Percentiles rank a stretch among this genome's conserved stretches.
Conservation (phyloP, 2,113 vertebrate species). For the Tachysurus fulvidraco region DNA sequence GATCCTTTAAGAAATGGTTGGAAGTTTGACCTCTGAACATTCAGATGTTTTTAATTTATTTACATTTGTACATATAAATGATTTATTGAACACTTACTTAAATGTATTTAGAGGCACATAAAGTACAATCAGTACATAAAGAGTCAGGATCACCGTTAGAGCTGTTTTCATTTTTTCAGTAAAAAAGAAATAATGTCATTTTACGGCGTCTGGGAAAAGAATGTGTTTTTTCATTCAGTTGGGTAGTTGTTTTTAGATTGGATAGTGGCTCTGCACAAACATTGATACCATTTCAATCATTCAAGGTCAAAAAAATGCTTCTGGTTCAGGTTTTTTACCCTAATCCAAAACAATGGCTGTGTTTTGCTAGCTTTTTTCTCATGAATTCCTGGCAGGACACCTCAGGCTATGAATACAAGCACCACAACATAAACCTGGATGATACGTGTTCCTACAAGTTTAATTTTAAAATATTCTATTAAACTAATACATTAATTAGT, state of each 20-base stretch:
- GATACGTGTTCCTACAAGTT: neutral
- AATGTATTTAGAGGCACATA: neutral
- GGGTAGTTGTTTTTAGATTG: conserved; percentile 46
- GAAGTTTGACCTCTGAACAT: neutral
- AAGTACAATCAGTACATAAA: neutral
- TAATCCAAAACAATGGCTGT: conserved; percentile 69
- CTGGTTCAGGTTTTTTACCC: conserved; percentile 56
- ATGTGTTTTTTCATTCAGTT: conserved; percentile 49
- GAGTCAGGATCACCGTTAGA: neutral
- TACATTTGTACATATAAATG: neutral
- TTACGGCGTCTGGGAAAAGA: conserved; percentile 40
- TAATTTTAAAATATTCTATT: neutral
- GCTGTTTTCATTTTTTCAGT: conserved; percentile 43
- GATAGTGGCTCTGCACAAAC: conserved; percentile 58
- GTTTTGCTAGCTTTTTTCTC: conserved; percentile 47
- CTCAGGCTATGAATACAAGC: conserved; percentile 19
- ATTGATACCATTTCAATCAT: conserved; percentile 54
- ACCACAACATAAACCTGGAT: conserved; percentile 14
- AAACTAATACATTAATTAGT: too few relatives aligned
- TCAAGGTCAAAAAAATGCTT: conserved; percentile 51
- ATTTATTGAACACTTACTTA: conserved; percentile 15
- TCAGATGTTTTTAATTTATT: neutral
- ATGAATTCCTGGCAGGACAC: conserved; percentile 20
- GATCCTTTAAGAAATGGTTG: conserved; percentile 21
- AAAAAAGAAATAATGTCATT: conserved; percentile 35